Evolutionary conservation across 2,888 invertebrate species (phyloP).

Genomic region (Brenthis daphne): DNA sequence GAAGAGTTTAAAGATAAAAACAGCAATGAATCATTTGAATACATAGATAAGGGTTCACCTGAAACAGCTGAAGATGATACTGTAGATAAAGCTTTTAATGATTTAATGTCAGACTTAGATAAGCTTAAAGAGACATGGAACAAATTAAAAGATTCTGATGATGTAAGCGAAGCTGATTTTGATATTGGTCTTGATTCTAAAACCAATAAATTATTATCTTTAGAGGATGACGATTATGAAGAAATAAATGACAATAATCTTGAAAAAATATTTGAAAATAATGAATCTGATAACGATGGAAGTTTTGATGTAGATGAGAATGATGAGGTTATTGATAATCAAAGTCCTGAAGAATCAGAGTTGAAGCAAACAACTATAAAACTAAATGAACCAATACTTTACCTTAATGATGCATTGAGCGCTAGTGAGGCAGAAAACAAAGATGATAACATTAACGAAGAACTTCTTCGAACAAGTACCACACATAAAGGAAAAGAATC

Average conservation of each 20-base stretch:
- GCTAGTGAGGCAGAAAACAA: constrained; percentile 37
- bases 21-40: constrained; percentile 31
- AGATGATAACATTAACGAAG: constrained; percentile 23
- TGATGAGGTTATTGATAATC: constrained; percentile 4
- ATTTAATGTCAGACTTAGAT: constrained; percentile 59
- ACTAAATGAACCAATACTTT: constrained; percentile 41
- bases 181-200: constrained; percentile 31
- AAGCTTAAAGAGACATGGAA: constrained; percentile 55
- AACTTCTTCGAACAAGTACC: not conserved
- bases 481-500: not conserved
- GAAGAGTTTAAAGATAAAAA: constrained; percentile 31
- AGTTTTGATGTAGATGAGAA: constrained; percentile 16
- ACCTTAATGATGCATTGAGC: constrained; percentile 53
- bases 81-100: constrained; percentile 52
- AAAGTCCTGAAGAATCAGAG: constrained; percentile 27
- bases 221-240: constrained; percentile 38
- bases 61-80: constrained; percentile 20
- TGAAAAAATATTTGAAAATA: constrained; percentile 36
- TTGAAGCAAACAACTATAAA: constrained; percentile 11
- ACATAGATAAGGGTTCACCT: constrained; percentile 41
- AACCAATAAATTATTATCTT: constrained; percentile 30
- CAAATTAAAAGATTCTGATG: constrained; percentile 48
- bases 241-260: constrained; percentile 40
- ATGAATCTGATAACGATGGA: constrained; percentile 28
- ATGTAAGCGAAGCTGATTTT: constrained; percentile 30